phyloP scores from a whole-genome alignment of 2,888 invertebrate species.

The Sarcophaga subvicina region DNA sequence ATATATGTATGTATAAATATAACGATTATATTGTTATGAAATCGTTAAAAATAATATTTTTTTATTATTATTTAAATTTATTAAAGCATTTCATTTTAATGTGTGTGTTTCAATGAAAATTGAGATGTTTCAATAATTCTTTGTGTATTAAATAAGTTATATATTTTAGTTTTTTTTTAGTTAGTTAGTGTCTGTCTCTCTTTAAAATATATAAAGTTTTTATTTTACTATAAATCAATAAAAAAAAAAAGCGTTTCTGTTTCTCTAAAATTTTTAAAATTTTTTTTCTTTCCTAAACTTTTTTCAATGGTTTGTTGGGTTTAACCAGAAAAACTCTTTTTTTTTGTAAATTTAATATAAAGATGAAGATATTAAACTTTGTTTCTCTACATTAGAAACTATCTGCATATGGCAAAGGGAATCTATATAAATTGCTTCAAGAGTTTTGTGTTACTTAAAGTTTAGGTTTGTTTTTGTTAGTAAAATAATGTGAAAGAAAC shows the following conservation, averaged over 20 bases:
- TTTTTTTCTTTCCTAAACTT: not conserved
- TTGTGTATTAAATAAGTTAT: not conserved
- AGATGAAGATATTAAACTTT: not conserved
- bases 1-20: not conserved
- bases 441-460: not conserved
- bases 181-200: constrained; percentile 56
- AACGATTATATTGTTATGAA: not conserved
- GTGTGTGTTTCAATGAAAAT: too few species aligned
- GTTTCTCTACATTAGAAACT: constrained; percentile 13
- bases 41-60: too few species aligned
- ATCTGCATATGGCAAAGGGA: not conserved
- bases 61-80: too few species aligned
- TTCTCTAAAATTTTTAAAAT: constrained; percentile 7
- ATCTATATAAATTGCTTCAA: not conserved
- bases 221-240: constrained; percentile 64
- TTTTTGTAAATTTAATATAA: not conserved
- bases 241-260: constrained; percentile 38
- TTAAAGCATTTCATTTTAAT: too few species aligned
- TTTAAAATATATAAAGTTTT: constrained; percentile 68
- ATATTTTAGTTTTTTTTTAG: too few species aligned
- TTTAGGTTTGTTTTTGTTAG: constrained; percentile 14
- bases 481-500: constrained; percentile 9
- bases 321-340: constrained; percentile 16
- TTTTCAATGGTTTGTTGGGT: not conserved
- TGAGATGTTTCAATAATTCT: not conserved